Conservation (phyloP, 2,797 vertebrate species). For the Xiphorhynchus erythropygius region DNA sequence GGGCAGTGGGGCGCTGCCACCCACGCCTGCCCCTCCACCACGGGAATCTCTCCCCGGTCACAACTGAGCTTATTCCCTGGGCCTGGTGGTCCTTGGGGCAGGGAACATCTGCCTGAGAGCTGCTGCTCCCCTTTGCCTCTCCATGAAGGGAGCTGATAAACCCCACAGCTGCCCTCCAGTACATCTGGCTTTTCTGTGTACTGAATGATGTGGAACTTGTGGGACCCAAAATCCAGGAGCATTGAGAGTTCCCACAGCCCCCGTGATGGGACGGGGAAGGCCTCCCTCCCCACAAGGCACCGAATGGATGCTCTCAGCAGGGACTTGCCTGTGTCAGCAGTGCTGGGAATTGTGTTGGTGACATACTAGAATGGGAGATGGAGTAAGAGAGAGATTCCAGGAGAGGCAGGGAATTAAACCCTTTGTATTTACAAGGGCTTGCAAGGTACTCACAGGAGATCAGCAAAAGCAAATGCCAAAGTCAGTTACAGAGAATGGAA, state of each 20-base stretch:
- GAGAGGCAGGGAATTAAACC: not conserved
- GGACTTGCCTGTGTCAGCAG: not conserved
- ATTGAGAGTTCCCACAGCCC: not conserved
- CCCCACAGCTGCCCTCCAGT: accelerated
- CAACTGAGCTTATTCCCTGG: accelerated
- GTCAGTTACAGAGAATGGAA: not conserved
- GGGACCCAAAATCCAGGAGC: not conserved
- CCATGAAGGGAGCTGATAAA: accelerated
- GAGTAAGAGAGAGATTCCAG: not conserved
- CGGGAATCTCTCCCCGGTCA: not conserved
- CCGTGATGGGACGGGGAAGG: accelerated
- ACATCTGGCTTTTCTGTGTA: accelerated
- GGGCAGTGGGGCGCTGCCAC: not conserved
- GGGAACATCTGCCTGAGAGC: not conserved
- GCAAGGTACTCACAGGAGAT: not conserved
- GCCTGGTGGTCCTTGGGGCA: no score
- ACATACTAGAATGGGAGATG: not conserved
- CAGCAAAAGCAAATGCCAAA: not conserved
- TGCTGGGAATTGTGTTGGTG: accelerated
- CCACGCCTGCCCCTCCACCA: not conserved
- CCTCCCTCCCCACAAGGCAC: accelerated
- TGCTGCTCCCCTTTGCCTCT: not conserved
- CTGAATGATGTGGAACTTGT: accelerated
- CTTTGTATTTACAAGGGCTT: not conserved
- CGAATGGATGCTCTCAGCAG: accelerated